A percentile compares a stretch with the other conserved stretches of the same genome.
Conservation (phyloP, 2,797 vertebrate species). For the Acridotheres tristis region DNA sequence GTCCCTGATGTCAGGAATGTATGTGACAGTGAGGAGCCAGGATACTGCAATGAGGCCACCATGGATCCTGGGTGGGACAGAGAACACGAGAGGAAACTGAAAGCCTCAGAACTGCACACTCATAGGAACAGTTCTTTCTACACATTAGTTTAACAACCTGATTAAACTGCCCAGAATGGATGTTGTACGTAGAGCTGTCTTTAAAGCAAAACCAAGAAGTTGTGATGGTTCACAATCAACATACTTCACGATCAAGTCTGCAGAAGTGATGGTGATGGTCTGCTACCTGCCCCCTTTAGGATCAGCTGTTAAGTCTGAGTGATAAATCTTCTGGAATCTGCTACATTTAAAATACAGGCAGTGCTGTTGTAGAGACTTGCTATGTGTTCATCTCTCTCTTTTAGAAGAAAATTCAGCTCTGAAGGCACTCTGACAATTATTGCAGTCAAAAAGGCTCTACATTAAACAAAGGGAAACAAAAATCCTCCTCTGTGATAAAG, state of each 20-base stretch:
- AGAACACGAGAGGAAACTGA: neutral
- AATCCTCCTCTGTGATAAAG: neutral
- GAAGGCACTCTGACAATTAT: neutral
- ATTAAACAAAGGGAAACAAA: neutral
- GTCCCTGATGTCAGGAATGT: rapidly evolving
- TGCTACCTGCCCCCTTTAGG: neutral
- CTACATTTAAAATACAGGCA: neutral
- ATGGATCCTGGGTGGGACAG: rapidly evolving
- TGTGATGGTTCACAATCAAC: neutral
- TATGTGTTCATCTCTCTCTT: neutral
- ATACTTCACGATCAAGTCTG: neutral
- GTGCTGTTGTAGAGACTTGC: neutral
- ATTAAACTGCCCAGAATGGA: neutral
- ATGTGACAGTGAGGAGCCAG: neutral
- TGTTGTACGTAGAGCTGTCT: neutral
- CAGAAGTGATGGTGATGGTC: neutral
- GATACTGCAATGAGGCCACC: neutral
- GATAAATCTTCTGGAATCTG: neutral
- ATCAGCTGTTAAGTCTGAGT: neutral
- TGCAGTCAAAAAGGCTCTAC: neutral
- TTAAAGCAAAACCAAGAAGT: neutral
- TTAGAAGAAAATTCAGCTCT: neutral
- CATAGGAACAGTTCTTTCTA: neutral
- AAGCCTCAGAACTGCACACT: neutral
- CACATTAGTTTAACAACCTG: neutral